Percentiles rank a stretch among this genome's conserved stretches.
phyloP scores from a whole-genome alignment of 2,888 invertebrate genomes.

The Escarpia spicata region DNA sequence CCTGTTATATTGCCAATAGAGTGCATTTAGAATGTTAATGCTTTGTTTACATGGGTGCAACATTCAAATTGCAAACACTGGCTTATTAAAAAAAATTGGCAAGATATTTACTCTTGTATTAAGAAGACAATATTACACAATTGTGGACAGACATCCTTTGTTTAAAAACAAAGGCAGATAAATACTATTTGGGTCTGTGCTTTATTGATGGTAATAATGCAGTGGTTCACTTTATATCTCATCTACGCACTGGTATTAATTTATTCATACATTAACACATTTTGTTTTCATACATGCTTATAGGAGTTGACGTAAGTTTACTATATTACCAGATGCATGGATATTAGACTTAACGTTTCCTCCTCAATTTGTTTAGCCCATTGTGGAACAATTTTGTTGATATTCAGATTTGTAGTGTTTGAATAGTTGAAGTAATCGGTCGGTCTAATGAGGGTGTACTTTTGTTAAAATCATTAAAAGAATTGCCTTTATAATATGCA shows the following conservation, averaged over 20 bases:
- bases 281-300: not conserved
- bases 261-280: not conserved
- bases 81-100: too few species aligned
- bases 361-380: not conserved
- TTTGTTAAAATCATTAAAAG: not conserved
- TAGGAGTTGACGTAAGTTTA: not conserved
- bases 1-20: too few species aligned
- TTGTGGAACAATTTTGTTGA: not conserved
- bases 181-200: not conserved
- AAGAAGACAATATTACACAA: too few species aligned
- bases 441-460: not conserved
- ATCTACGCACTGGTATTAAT: slow-evolving; percentile 1
- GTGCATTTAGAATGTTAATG: too few species aligned
- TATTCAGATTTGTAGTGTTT: not conserved
- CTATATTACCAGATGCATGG: not conserved
- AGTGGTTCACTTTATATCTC: not conserved
- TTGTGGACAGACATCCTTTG: too few species aligned
- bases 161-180: not conserved
- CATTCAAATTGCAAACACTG: too few species aligned
- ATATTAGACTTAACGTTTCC: too few species aligned
- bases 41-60: too few species aligned
- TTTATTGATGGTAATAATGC: not conserved
- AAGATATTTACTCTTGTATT: too few species aligned
- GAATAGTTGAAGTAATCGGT: not conserved
- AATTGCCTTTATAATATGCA: too few species aligned